These are phyloP conservation scores for Galendromus occidentalis DNA, from an alignment of 1,140 invertebrate genomes.

Conservation along the genomic window DNA sequence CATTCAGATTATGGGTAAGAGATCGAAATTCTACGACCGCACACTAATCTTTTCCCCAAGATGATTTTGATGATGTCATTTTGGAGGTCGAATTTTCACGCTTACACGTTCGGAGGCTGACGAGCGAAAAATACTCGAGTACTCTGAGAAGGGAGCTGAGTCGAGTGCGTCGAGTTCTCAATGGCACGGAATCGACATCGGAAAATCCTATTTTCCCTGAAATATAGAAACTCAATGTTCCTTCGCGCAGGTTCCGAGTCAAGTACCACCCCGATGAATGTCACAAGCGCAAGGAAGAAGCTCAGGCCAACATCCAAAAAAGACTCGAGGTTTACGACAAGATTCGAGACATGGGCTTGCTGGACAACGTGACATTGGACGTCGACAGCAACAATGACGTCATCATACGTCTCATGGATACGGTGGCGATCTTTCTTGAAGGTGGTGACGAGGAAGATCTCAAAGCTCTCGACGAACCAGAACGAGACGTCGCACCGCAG, in stretches of 20 bases:
- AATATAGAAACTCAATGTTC: slow-evolving; percentile 12
- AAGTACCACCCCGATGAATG: slow-evolving; percentile 97
- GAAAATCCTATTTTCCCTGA: too few species aligned
- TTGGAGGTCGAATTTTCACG: too few species aligned
- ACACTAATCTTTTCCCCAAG: neutral
- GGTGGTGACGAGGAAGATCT: slow-evolving; percentile 88
- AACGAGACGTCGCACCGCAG: slow-evolving; percentile 25
- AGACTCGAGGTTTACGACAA: slow-evolving; percentile 77
- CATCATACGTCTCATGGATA: slow-evolving; percentile 71
- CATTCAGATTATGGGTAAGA: too few species aligned
- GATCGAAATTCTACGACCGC: too few species aligned
- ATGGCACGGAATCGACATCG: too few species aligned
- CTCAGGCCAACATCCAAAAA: slow-evolving; percentile 56
- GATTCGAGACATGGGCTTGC: slow-evolving; percentile 45
- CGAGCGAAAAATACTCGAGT: too few species aligned
- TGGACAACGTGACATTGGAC: slow-evolving; percentile 63
- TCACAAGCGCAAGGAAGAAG: slow-evolving; percentile 68
- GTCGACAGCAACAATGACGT: slow-evolving; percentile 56
- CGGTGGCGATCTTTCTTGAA: slow-evolving; percentile 88
- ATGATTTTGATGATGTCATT: slow-evolving; percentile 1
- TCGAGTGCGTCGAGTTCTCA: too few species aligned
- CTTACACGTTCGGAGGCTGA: too few species aligned
- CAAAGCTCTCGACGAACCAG: slow-evolving; percentile 45
- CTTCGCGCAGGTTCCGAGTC: slow-evolving; percentile 72
- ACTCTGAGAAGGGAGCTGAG: too few species aligned